Base-by-base conservation (phyloP, 2,888 invertebrate species). In the Xestia ashworthii region DNA sequence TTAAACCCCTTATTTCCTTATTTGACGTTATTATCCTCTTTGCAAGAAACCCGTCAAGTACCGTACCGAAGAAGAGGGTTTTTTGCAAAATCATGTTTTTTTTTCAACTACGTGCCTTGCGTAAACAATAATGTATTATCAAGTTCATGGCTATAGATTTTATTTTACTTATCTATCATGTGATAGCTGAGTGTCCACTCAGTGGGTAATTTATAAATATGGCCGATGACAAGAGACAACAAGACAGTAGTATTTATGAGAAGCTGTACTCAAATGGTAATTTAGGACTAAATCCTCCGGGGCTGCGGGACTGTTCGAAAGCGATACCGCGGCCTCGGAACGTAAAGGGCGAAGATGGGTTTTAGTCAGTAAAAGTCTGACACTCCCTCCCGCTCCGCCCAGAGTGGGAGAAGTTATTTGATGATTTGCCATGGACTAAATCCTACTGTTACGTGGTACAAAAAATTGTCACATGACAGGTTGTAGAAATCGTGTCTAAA, bases 81-180 rank as follows among this genome's bases (percentile, higher is more conserved):
- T 82, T 76, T 58, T 72, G 62, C 48, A 53, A 60, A 71, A 75
- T 64, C 48, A 32, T 68, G 41, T 74, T 48, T 73, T 71, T 75
- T 55, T 55, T 38, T 41, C 6, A 32, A 5, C 16, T 22, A n/a
- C 16, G 64, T 55, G 19, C 11, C 4, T 62, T 41, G 41, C n/a
- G 73, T 68, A 80, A 84, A 65, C 64, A 81, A 76, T 71, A 69
- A 64, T 74, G 22, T 75, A 76, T 88, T 87, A 85, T 86, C 88
- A 91, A 88, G 89, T 90, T 90, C 87, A 90, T 71, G 89, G 89
- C 71, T 84, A 75, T 60, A 71, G 55, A 76, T 78, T 82, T 82
- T 67, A 76, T 78, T 82, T 82, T 67, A 69, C 60, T 81, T 84
- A 84, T 87, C 80, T 80, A 76, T 84, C 78, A 76, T 71, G 76